Evolutionary conservation across 2,888 invertebrate genomes (phyloP), one percentile per base, ranked within the genome.

Genomic region (Poecilobothrus nobilitatus): DNA sequence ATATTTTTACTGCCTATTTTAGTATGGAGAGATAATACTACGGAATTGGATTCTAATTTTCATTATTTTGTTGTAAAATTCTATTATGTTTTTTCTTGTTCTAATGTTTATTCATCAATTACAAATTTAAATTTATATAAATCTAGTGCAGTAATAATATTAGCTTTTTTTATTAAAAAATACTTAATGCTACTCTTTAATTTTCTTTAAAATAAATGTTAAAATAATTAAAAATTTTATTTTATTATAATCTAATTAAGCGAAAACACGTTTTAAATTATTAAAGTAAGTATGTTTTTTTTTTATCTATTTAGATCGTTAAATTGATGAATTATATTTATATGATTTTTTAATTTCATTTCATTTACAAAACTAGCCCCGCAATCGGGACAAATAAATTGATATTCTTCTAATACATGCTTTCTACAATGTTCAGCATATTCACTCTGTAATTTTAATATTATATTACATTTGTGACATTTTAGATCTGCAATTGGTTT

Each of bases 51-150:
- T 6, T 74, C 77, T 8, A 78, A 78, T 9, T 74, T 84, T 15
- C 88, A 89, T 76, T 83, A 85, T 71, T 73, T 82, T 10, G 83
- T 91, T 1, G 88, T 90, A 3, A 84, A 86, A 69, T 81, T 85
- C 0, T 91, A 91, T 75, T 87, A 87, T 68, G 82, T 87, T 22
- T 82, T 88, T 12, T 86, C 89, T 1, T 85, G 88, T 70, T 80
- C 87, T 44, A 85, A 86, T 70, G 86, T 89, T 0, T 87, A 89
- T 75, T 86, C 86, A 74, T 89, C 65, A 34, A 37, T 65, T 8
- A 37, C 65, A 65, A 34, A 65, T 37, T 37, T 65, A 65, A 33
- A 33, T 10, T n/a, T 65, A 9, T 37, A 34, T n/a, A 65, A 65
- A 33, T 65, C 65, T 63, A 18, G 63, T 27, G 22, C 5, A n/a